Percentiles rank a stretch among this genome's conserved stretches.
These are phyloP conservation scores for Microcebus tavaratra DNA, from an alignment of 2,113 vertebrate genomes.

Conservation along the genomic window DNA sequence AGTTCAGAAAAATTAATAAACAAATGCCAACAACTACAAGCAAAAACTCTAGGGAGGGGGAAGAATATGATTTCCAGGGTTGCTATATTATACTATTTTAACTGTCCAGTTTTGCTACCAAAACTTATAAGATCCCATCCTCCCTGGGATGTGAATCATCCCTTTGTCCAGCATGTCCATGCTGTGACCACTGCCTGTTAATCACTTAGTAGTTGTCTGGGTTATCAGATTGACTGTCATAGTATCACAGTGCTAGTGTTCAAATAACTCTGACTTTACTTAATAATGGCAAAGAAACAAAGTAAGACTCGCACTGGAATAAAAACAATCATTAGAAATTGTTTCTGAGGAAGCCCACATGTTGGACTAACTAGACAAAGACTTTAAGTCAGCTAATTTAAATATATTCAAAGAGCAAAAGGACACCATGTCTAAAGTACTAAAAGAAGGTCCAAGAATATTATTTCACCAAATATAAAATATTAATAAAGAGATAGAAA, in stretches of 20 bases:
- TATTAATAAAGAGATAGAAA: neutral
- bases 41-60: neutral
- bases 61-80: neutral
- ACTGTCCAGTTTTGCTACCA: neutral
- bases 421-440: neutral
- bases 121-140: neutral
- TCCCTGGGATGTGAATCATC: too few species aligned
- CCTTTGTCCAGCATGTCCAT: too few species aligned
- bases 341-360: neutral
- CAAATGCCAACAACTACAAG: neutral
- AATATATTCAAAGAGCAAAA: neutral
- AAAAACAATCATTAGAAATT: neutral
- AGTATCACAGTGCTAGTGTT: too few species aligned
- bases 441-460: neutral
- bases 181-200: too few species aligned
- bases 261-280: too few species aligned
- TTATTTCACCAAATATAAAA: neutral
- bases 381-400: neutral
- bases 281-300: neutral
- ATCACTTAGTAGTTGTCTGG: too few species aligned
- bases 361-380: neutral
- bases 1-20: neutral
- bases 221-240: too few species aligned
- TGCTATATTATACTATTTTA: neutral
- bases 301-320: neutral